Evolutionary conservation across 2,113 vertebrate species (phyloP).

Genomic region (Scytalopus superciliaris): DNA sequence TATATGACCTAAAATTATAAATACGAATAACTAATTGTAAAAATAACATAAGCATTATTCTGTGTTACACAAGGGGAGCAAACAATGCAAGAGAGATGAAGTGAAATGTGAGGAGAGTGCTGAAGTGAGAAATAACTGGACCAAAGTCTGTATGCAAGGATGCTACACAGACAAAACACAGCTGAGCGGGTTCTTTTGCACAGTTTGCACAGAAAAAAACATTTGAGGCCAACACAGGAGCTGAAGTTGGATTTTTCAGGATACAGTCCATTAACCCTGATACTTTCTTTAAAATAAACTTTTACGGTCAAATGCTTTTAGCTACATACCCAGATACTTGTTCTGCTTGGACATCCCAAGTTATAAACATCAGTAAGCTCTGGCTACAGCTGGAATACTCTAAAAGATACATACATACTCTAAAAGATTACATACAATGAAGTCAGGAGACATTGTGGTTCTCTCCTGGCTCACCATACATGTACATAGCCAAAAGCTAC

Average conservation of each 20-base stretch:
- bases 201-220: background rate
- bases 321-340: background rate
- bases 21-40: background rate
- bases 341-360: background rate
- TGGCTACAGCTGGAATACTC: background rate
- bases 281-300: background rate
- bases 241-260: background rate
- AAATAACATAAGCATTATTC: background rate
- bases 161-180: background rate
- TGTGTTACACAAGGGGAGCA: background rate
- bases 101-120: background rate
- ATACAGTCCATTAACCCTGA: background rate
- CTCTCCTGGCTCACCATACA: background rate
- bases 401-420: background rate
- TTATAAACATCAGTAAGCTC: background rate
- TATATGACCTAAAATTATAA: background rate
- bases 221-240: background rate
- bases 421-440: background rate
- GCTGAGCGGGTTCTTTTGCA: background rate
- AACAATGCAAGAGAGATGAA: background rate
- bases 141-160: background rate
- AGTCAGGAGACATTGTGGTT: background rate
- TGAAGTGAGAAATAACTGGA: background rate
- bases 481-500: background rate
- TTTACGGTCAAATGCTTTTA: background rate